Base-by-base conservation (phyloP, 2,888 invertebrate genomes). In the Watsonalla binaria region DNA sequence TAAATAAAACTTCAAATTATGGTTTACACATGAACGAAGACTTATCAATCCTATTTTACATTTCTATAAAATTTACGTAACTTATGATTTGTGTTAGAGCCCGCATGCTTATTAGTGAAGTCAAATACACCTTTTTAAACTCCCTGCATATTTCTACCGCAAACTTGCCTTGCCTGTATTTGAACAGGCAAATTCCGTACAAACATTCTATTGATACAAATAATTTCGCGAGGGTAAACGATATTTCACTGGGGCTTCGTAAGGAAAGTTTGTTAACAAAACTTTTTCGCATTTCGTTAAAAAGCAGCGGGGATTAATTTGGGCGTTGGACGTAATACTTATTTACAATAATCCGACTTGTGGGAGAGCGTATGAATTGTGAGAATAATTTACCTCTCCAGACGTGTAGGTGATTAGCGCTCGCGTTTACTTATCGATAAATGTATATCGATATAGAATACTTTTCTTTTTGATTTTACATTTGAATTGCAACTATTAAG, bases 301-400 rank as follows among this genome's bases (percentile, higher is more conserved):
- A 88, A 86, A 86, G 78, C 71, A 66, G 62, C 72, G 73, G 63
- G 84, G 83, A 87, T 89, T 89, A 90, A 90, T 89, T 80, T 72
- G 78, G 83, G 81, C 78, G 84, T 79, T 74, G 81, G 71, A 70
- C 72, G 79, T 82, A 80, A 88, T 86, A 86, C 88, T 90, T 89
- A 90, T 90, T 90, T 89, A 90, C 87, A 88, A 89, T 89, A 87
- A 89, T 87, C 88, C 83, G 77, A 83, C 80, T 84, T 88, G 84
- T 78, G 86, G 84, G 80, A 68, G 73, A 70, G 73, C 67, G 78
- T 78, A 71, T 76, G 84, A 84, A 86, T 86, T 87, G 85, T 85
- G 82, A 70, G 79, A 84, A 85, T 86, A 84, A 80, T 85, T 87
- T 86, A 81, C 72, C 72, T 76, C 82, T 85, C 78, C 78, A 82